Base-by-base conservation (phyloP, 2,797 vertebrate species). In the Acomys russatus region DNA sequence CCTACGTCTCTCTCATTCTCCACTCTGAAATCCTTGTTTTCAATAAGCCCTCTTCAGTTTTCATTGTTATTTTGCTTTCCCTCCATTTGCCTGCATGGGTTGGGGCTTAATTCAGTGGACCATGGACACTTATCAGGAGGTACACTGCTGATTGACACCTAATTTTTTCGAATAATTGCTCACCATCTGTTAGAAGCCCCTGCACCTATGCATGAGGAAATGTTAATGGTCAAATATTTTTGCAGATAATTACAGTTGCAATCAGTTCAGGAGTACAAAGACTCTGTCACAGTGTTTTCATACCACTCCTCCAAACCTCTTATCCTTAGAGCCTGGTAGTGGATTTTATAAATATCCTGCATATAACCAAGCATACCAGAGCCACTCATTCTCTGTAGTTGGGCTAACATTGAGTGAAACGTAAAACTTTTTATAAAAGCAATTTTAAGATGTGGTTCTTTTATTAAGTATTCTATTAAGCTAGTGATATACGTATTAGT, bases 391-490 rank as follows among this genome's bases (percentile, higher is more conserved):
- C 78, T 79, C 33, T 79, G 78, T n/a, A n/a, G 0, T 79, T 59
- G 11, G 54, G 33, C 78, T 56, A 79, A 17, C 30, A 2, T 5
- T 59, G 33, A 79, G n/a, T 12, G 9, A 56, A 79, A 23, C n/a
- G 51, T 12, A 79, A 35, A 79, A 20, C 51, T n/a, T 10, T 76
- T n/a, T 79, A 79, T 59, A 33, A 79, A 59, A 59, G 33, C 18
- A 59, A n/a, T 79, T 59, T 79, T 79, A 23, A 79, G 9, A 79
- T 56, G n/a, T 35, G 14, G 23, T 3, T 80, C 33, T 64, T 82
- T 88, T 90, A 88, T 73, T 92, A 92, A 84, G 20, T 15, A 59
- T 70, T 94, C n/a, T 54, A 10, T 77, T 88, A 91, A 86, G 68
- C 54, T 54, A 9, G 0, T 30, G 11, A 38, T 64, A 18, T 9